Conservation (phyloP, 2,888 invertebrate species). For the Ornithoptera alexandrae region DNA sequence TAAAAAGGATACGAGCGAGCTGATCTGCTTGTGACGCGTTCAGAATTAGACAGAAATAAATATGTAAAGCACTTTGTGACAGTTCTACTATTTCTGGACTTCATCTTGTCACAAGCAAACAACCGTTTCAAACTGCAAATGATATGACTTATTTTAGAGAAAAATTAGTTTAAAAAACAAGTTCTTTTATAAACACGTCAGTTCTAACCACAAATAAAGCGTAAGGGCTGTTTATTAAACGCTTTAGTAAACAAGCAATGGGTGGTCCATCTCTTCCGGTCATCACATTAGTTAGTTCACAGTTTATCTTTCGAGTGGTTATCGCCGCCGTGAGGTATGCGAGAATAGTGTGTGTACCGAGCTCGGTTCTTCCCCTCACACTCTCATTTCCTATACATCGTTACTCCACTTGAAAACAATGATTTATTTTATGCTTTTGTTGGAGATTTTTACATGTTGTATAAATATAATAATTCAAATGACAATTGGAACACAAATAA, state of each 20-base stretch:
- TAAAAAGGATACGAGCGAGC: neutral
- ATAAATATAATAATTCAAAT: neutral
- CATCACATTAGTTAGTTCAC: conserved; percentile 20
- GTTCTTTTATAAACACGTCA: too few species aligned
- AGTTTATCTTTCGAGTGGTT: conserved; percentile 30
- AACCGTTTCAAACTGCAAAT: neutral
- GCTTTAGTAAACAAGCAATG: conserved; percentile 25
- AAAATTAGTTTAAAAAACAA: too few species aligned
- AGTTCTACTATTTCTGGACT: conserved; percentile 22
- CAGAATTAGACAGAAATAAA: conserved; percentile 19
- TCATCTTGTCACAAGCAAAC: conserved; percentile 13
- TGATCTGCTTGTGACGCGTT: conserved; percentile 14
- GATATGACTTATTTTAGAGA: neutral
- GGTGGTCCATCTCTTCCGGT: conserved; percentile 30
- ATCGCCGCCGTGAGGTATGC: conserved; percentile 25
- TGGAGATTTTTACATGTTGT: neutral
- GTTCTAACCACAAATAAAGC: neutral
- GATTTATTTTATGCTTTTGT: conserved; percentile 17
- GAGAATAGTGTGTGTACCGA: conserved; percentile 19
- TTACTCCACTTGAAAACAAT: conserved; percentile 10
- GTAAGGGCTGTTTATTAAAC: conserved; percentile 17
- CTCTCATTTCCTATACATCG: neutral
- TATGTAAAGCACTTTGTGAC: conserved; percentile 14
- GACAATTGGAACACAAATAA: conserved; percentile 3
- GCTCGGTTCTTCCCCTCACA: neutral